Base-by-base conservation (phyloP, 2,797 vertebrate genomes). In the Megalops cyprinoides region DNA sequence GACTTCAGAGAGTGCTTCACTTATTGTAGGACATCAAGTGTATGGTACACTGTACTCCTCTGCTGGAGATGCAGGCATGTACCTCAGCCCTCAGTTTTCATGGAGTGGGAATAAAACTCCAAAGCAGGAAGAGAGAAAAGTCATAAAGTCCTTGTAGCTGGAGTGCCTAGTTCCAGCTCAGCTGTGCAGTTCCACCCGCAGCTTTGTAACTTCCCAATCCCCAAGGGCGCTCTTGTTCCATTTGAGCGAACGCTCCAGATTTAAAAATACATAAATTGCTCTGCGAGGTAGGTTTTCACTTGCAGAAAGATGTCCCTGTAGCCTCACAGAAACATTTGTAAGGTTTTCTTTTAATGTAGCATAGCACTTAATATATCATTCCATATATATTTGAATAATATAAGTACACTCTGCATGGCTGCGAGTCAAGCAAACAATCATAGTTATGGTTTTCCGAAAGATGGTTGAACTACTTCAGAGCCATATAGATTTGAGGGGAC, bases 121-220 rank as follows among this genome's bases (percentile, higher is more conserved):
- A 78, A 80, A 56, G 39, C 37, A 56, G 56, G 69, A 73, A 71
- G 31, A 55, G 62, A 71, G 25, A 74, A 74, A 74, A 31, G 23
- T 48, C 37, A 56, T 67, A 69, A 79, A 73, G 67, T 56, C 67
- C 37, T 75, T 2, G 1, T 49, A 75, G 46, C 28, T 46, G 69
- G 69, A 69, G 69, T 46, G 31, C 46, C 46, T 75, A 18, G 42
- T 75, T 49, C 25, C 73, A 75, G 15, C 23, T 49, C 42, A 51
- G n/a, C 42, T 25, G 23, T 37, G 23, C 69, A 31, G 62, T 37
- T 65, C 14, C 37, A 74, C 44, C 71, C 69, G 6, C 44, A 74
- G 42, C 71, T 39, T 48, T 23, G 20, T 25, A 25, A 28, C 20
- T 74, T 20, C 10, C 25, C 39, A 74, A 74, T 44, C 44, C 42